Evolutionary conservation across 2,113 vertebrate species (phyloP), one percentile per base, ranked within the genome.

Genomic region (Lepus europaeus): DNA sequence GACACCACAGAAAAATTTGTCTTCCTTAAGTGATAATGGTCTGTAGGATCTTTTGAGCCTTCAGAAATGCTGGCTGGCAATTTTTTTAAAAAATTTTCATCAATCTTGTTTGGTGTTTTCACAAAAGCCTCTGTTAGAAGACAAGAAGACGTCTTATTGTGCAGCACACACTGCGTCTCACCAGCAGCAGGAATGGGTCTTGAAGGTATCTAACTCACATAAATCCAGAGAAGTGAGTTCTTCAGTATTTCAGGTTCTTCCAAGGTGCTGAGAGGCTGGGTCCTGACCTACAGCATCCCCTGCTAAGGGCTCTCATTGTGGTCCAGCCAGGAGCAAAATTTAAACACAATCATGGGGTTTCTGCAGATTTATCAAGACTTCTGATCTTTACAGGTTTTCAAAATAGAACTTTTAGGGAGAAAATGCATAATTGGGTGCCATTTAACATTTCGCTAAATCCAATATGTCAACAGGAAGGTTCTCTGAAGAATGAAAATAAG

Each of bases 1-100:
- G 74, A n/a, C 36, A 79, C 93, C 36, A 89, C 92, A 79, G 92
- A 83, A 97, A 96, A 86, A 97, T 97, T 94, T 95, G 90, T 98
- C 98, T 98, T 97, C 2, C 0, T 98, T 98, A 98, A 96, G 96
- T 39, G 93, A 96, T 98, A 98, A 98, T 97, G 97, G 96, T 91
- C 84, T 96, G 94, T 94, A 98, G 97, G 96, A 96, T 96, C 97
- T 98, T 93, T 95, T 96, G 97, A 96, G 97, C 98, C 92, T 78
- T 98, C 96, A 97, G 97, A 98, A 98, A 97, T 74, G 91, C 93
- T 97, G 94, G 84, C 96, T 97, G 97, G 98, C 88, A 94, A 97
- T 91, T 96, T 97, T 97, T 93, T 25, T 51, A 31, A 59, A 31
- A 69, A 89, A 77, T 92, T 95, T 95, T 97, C 95, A 98, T 97